These are phyloP conservation scores for Coremacera marginata DNA, from an alignment of 2,888 invertebrate species.

Conservation along the genomic window DNA sequence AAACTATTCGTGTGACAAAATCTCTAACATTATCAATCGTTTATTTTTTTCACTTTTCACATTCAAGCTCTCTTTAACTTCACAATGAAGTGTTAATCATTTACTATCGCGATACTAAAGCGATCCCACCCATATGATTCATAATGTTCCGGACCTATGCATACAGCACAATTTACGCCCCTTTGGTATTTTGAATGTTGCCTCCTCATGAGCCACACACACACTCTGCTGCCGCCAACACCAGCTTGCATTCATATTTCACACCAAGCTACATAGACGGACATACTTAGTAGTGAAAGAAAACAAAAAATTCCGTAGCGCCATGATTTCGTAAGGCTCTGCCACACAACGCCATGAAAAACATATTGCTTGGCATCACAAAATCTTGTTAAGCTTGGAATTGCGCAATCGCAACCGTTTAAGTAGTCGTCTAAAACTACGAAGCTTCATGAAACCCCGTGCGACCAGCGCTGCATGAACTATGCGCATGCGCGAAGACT, in stretches of 20 bases:
- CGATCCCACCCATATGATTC: too few relatives aligned
- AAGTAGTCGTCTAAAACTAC: background rate
- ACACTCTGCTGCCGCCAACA: background rate
- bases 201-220: background rate
- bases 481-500: background rate
- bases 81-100: too few relatives aligned
- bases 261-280: background rate
- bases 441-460: background rate
- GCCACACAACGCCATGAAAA: background rate
- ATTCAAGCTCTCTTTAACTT: too few relatives aligned
- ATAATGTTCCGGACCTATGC: too few relatives aligned
- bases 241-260: background rate
- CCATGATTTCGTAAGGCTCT: background rate
- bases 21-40: too few relatives aligned
- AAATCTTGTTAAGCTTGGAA: background rate
- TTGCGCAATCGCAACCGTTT: conserved; percentile 12
- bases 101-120: too few relatives aligned
- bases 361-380: background rate
- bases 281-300: background rate
- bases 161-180: too few relatives aligned
- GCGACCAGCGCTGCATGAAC: background rate
- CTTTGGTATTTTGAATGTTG: background rate
- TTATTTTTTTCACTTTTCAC: too few relatives aligned
- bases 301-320: background rate
- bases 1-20: too few relatives aligned